A percentile compares a stretch with the other conserved stretches of the same genome.
phyloP scores from a whole-genome alignment of 1,140 invertebrate species.

The Formica selysi region DNA sequence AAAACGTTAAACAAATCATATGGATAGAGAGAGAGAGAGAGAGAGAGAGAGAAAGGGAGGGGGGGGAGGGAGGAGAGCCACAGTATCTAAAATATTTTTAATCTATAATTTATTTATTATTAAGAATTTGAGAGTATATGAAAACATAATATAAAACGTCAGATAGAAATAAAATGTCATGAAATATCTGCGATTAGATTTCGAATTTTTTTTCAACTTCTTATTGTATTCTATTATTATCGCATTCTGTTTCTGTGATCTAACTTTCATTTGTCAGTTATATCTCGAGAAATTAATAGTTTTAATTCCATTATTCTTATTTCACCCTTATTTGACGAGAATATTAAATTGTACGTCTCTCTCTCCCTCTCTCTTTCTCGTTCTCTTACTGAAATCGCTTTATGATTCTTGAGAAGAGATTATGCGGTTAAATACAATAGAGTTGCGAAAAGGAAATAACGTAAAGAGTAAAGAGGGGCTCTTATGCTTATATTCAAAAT shows the following conservation, averaged over 20 bases:
- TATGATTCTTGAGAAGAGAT: neutral
- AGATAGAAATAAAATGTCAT: neutral
- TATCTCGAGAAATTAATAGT: neutral
- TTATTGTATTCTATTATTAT: neutral
- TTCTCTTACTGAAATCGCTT: neutral
- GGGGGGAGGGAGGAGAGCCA: neutral
- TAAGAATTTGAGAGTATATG: neutral
- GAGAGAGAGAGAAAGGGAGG: too few species aligned
- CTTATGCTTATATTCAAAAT: neutral
- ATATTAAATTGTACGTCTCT: neutral
- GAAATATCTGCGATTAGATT: neutral
- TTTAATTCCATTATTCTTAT: neutral
- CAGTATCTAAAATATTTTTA: neutral
- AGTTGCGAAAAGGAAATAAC: neutral
- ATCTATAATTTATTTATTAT: neutral
- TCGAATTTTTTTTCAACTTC: neutral
- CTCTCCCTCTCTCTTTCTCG: neutral
- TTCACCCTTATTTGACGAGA: neutral
- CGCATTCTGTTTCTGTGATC: neutral
- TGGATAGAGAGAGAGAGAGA: too few species aligned
- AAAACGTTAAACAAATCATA: too few species aligned
- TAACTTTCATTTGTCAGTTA: constrained; percentile 12
- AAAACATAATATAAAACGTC: neutral
- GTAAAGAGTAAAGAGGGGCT: neutral
- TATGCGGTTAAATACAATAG: neutral